Evolutionary conservation across 2,888 invertebrate species (phyloP).

Genomic region (Epistrophella euchroma): DNA sequence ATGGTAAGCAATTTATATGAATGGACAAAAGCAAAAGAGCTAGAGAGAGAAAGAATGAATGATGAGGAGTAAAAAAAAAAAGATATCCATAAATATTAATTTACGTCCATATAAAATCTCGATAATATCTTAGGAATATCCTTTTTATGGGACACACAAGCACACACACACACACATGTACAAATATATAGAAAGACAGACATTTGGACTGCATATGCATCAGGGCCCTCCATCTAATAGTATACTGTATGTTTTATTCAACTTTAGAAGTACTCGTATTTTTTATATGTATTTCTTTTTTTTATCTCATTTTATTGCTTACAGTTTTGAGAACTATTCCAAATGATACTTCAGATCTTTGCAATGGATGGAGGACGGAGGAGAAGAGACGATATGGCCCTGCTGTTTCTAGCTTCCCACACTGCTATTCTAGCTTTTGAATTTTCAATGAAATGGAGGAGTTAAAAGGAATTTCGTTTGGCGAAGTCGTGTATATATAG

Average conservation of each 20-base stretch:
- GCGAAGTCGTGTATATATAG: conserved; percentile 13
- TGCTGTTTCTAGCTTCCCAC: conserved; percentile 13
- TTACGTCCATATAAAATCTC: conserved; percentile 74
- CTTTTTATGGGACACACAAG: conserved; percentile 68
- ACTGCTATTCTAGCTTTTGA: conserved; percentile 43
- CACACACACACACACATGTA: conserved; percentile 10
- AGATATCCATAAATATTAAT: conserved; percentile 71
- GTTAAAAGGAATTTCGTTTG: conserved; percentile 48
- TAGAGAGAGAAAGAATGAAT: conserved; percentile 24
- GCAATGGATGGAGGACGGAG: conserved; percentile 12
- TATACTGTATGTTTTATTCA: conserved; percentile 66
- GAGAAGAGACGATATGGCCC: conserved; percentile 16
- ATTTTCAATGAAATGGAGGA: conserved; percentile 63
- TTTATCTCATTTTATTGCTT: conserved; percentile 66
- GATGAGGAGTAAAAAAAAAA: conserved; percentile 10
- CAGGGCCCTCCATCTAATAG: conserved; percentile 27
- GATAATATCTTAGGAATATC: conserved; percentile 74
- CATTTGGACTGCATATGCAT: conserved; percentile 32
- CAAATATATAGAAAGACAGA: background rate
- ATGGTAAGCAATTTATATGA: conserved; percentile 67
- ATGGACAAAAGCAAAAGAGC: conserved; percentile 7
- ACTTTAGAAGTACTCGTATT: conserved; percentile 47
- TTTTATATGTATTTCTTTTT: conserved; percentile 30
- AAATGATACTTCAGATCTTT: conserved; percentile 60
- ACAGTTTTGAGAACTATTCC: conserved; percentile 65